phyloP scores from a whole-genome alignment of 2,797 vertebrate species.

The Onychomys leucogaster region DNA sequence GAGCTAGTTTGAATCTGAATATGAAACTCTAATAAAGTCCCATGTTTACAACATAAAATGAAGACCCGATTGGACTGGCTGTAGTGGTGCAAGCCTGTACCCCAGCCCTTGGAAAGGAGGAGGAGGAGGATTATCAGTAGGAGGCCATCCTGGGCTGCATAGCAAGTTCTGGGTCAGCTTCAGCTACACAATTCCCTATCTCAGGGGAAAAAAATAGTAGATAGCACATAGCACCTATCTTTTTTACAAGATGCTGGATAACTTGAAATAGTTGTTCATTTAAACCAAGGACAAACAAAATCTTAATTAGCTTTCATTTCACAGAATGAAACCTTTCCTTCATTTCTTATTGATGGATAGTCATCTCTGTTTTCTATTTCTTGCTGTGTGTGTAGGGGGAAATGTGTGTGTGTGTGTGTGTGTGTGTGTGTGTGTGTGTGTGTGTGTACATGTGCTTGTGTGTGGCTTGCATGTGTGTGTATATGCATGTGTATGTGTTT shows the following conservation, averaged over 20 bases:
- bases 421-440: not conserved
- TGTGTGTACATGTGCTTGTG: not conserved
- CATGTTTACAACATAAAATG: not conserved
- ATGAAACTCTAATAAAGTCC: slow-evolving; percentile 1
- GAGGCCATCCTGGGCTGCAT: not conserved
- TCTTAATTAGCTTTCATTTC: not conserved
- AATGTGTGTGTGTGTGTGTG: not conserved
- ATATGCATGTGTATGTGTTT: not conserved
- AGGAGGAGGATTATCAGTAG: not conserved
- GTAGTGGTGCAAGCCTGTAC: not conserved
- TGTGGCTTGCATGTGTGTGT: not conserved
- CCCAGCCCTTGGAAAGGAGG: not conserved
- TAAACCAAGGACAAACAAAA: not conserved
- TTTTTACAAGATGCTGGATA: not conserved
- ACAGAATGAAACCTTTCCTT: not conserved
- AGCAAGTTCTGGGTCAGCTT: not conserved
- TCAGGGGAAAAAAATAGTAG: not conserved
- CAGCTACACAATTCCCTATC: not conserved
- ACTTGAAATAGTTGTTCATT: slow-evolving; percentile 13
- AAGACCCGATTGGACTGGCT: not conserved
- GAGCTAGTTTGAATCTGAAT: slow-evolving; percentile 1
- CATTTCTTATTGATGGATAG: not conserved
- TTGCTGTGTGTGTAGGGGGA: not conserved
- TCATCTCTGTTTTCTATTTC: slow-evolving; percentile 23
- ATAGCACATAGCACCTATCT: no score